Evolutionary conservation across 2,888 invertebrate species (phyloP).

Genomic region (Strigamia crassipes): DNA sequence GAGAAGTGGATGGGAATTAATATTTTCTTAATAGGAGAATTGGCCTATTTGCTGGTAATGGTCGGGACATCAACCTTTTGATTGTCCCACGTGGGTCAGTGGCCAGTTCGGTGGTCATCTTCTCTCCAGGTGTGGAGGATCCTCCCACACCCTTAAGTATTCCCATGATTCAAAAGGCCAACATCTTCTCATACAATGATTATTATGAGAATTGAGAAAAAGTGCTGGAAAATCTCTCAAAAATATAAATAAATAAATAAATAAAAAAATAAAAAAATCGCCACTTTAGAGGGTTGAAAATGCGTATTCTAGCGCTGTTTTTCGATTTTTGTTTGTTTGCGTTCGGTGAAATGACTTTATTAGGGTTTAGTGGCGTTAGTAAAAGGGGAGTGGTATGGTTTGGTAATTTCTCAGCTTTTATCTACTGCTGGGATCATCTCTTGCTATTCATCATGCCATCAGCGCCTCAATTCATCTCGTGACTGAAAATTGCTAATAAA

Average conservation of each 20-base stretch:
- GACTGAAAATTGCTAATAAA: conserved; percentile 27
- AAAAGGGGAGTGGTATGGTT: conserved; percentile 10
- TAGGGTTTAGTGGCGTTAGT: conserved; percentile 26
- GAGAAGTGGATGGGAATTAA: conserved; percentile 13
- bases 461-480: conserved; percentile 35
- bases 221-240: background rate
- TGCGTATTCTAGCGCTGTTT: no score
- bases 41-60: conserved; percentile 35
- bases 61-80: conserved; percentile 37
- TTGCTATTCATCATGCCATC: conserved; percentile 29
- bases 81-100: conserved; percentile 40
- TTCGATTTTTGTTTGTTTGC: background rate
- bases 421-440: background rate
- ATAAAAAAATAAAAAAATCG: background rate
- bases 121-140: conserved; percentile 32
- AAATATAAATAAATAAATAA: background rate
- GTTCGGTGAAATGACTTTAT: background rate
- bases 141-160: conserved; percentile 23
- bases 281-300: no score
- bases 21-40: conserved; percentile 25
- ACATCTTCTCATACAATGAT: conserved; percentile 36
- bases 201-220: background rate
- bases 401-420: conserved; percentile 18
- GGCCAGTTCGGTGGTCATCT: conserved; percentile 36
- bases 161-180: conserved; percentile 27